Base-by-base conservation (phyloP, 2,797 vertebrate genomes). In the Coregonus sp. region DNA sequence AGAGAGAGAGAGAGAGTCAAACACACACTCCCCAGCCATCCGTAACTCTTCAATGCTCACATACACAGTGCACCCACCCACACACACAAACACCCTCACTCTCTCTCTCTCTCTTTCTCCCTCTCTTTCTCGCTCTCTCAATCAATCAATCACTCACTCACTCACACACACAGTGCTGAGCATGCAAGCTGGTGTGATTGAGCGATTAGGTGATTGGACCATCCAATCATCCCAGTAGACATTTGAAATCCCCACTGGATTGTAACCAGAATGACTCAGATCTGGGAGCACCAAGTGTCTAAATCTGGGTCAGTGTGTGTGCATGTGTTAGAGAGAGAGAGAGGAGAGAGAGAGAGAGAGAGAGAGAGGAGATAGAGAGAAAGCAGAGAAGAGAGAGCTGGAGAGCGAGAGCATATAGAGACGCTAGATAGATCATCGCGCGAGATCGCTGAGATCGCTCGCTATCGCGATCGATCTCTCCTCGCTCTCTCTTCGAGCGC, bases 101-200 rank as follows among this genome's bases (percentile, higher is more conserved):
- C 25, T 25, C 25, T 25, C 25, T 25, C 25, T 25, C 25, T 25
- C 25, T 25, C 25, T 25, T 25, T 25, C 25, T 25, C 25, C 25
- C 25, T 25, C 25, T 25, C 25, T 25, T 25, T 25, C 25, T 25
- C 25, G 25, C 25, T 25, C 25, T 25, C 25, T 25, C 25, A 25
- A 25, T 25, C 25, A 25, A 1, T 25, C 25, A 25, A 1, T 25
- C 51, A 16, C 47, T 63, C 33, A 20, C 20, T 86, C 75, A 80
- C 61, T 68, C 75, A 77, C 18, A 77, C 20, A 72, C 56, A 70
- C 54, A 77, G 76, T 90, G 87, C 89, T 89, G 91, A 93, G 88
- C 87, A 72, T 85, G 89, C 92, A 94, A 94, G 93, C 93, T 94
- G 92, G 73, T 88, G 85, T 94, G 93, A 95, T 93, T 93, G 89